Evolutionary conservation across 2,113 vertebrate genomes (phyloP).

Genomic region (Micronycteris hirsuta): DNA sequence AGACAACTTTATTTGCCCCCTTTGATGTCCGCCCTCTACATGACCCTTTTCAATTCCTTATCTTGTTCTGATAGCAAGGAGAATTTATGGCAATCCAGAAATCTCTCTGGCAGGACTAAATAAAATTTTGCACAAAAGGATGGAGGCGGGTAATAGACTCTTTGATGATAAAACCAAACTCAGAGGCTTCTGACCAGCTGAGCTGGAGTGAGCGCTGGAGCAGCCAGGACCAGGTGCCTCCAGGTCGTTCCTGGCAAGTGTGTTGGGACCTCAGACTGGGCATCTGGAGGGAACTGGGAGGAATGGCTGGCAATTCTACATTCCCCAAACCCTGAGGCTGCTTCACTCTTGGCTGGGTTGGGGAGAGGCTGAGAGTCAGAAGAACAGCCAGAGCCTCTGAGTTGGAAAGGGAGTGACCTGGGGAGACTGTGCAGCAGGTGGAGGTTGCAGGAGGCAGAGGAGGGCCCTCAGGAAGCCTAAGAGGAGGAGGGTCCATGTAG

Average conservation of each 20-base stretch:
- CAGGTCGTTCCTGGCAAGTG: background rate
- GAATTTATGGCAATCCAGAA: conserved; percentile 67
- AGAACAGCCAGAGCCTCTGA: background rate
- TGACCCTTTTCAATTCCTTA: conserved; percentile 67
- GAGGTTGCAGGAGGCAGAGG: background rate
- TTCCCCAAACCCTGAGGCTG: background rate
- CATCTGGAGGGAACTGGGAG: background rate
- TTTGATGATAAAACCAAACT: conserved; percentile 66
- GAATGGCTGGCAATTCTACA: background rate
- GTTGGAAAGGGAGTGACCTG: background rate
- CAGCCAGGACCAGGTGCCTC: background rate
- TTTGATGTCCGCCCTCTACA: conserved; percentile 64
- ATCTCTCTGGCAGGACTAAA: conserved; percentile 63
- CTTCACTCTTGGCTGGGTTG: background rate
- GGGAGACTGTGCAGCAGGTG: background rate
- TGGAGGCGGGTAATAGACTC: conserved; percentile 46
- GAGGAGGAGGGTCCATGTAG: background rate
- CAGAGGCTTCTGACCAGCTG: conserved; percentile 5
- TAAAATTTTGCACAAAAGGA: conserved; percentile 64
- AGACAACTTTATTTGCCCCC: conserved; percentile 31
- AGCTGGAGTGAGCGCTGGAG: background rate
- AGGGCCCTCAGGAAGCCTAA: background rate
- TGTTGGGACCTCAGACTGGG: background rate
- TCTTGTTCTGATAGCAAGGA: conserved; percentile 62
- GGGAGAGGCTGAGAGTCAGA: background rate